These are phyloP conservation scores for Nesometra sesokonis DNA, from an alignment of 35 echinoderm and acorn worm species.

Conservation along the genomic window DNA sequence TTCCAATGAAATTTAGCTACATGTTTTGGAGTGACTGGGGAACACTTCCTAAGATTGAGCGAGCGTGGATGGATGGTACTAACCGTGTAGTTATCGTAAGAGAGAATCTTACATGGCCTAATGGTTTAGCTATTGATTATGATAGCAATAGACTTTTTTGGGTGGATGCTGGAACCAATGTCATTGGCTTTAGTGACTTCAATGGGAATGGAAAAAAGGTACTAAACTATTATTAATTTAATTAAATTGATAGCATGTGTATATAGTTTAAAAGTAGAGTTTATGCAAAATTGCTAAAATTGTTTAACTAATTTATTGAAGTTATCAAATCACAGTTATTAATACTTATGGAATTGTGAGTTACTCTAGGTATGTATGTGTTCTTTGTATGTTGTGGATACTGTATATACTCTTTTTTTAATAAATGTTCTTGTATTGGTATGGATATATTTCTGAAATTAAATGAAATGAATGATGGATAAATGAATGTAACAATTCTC, in stretches of 20 bases:
- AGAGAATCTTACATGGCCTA: constrained; percentile 68
- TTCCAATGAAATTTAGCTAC: constrained; percentile 33
- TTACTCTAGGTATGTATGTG: no score
- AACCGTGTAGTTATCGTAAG: constrained; percentile 24
- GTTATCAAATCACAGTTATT: no score
- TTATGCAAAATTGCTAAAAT: no score
- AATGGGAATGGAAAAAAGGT: constrained; percentile 61
- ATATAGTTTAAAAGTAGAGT: no score
- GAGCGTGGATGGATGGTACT: constrained; percentile 75
- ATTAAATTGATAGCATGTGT: neutral
- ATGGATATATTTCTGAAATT: no score
- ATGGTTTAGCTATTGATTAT: constrained; percentile 75
- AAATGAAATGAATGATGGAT: no score
- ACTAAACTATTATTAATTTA: neutral
- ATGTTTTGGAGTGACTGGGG: constrained; percentile 99
- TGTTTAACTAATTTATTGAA: no score
- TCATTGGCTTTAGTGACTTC: constrained; percentile 50
- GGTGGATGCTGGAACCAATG: constrained; percentile 66
- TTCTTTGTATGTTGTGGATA: no score
- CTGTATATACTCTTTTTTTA: no score
- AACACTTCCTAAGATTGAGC: constrained; percentile 60
- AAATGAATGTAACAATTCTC: no score
- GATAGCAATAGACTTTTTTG: constrained; percentile 53
- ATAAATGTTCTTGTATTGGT: no score
- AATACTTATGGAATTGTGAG: no score